Evolutionary conservation across 2,888 invertebrate genomes (phyloP).

Genomic region (Entomobrya proxima): DNA sequence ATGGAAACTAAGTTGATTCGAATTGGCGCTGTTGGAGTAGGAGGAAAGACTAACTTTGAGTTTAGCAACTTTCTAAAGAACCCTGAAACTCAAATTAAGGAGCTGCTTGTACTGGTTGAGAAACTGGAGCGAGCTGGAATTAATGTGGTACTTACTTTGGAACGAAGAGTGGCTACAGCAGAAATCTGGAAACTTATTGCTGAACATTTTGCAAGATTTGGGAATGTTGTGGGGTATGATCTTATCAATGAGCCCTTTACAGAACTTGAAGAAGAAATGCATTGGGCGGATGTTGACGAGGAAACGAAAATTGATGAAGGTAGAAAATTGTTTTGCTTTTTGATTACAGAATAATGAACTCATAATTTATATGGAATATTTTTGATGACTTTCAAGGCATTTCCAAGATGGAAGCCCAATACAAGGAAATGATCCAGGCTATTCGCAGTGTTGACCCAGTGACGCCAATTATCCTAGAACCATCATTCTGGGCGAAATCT

Average conservation of each 20-base stretch:
- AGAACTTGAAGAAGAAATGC: constrained; percentile 41
- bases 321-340: too few species aligned
- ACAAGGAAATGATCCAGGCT: constrained; percentile 30
- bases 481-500: constrained; percentile 66
- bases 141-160: constrained; percentile 58
- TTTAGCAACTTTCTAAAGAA: constrained; percentile 50
- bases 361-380: background rate
- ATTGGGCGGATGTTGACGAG: constrained; percentile 48
- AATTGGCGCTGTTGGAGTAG: constrained; percentile 68
- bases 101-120: constrained; percentile 27
- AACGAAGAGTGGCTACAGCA: constrained; percentile 49
- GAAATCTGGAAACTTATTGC: constrained; percentile 60
- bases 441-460: constrained; percentile 58
- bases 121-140: constrained; percentile 26
- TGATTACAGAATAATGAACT: too few species aligned
- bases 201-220: background rate
- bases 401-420: background rate
- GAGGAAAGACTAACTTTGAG: constrained; percentile 42
- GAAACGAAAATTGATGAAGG: background rate
- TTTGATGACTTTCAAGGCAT: constrained; percentile 12
- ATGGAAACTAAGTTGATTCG: constrained; percentile 55
- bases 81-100: constrained; percentile 35
- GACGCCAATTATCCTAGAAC: constrained; percentile 69
- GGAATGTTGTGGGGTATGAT: constrained; percentile 66
- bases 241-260: constrained; percentile 70